Evolutionary conservation across 2,888 invertebrate species (phyloP), one percentile per base, ranked within the genome.

Genomic region (Orgyia antiqua): DNA sequence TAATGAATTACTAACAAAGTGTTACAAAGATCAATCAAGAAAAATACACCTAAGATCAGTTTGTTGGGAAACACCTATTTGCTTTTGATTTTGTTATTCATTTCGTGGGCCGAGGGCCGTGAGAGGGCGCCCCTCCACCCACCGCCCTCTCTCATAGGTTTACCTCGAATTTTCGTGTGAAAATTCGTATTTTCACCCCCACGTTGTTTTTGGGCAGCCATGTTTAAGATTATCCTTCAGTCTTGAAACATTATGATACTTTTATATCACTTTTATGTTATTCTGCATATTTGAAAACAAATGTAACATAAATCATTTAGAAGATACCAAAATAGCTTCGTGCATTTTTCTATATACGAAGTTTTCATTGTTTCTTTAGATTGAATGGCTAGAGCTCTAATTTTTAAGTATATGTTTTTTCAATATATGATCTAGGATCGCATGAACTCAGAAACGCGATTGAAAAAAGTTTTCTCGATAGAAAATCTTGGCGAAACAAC

Each of bases 81-180:
- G 58, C 60, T 64, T 70, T 67, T 72, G 67, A 71, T 73, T 74
- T 68, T 59, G 67, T 68, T 72, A 68, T 68, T 68, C 68, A 64
- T 68, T 63, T 59, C 42, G 45, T 44, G 44, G 53, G 55, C 45
- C 57, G 53, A 54, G 49, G 50, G n/a, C 40, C 51, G 51, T 24
- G 45, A 52, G 51, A 42, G 42, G 50, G 36, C 23, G 10, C 31
- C 45, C 29, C 34, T 51, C 53, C 31, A 4, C 8, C n/a, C 17
- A 31, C 32, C 45, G 26, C 45, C 39, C 43, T 27, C n/a, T n/a
- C 11, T 40, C 23, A 40, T 52, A 51, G 51, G 53, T 43, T 51
- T 40, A 58, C 56, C 55, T 48, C 44, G 40, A 48, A 45, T 41
- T 45, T 48, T 52, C 39, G 48, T 45, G 45, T 42, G 50, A 57